Evolutionary conservation across 1,140 invertebrate genomes (phyloP).

Genomic region (Oreohelix idahoensis): DNA sequence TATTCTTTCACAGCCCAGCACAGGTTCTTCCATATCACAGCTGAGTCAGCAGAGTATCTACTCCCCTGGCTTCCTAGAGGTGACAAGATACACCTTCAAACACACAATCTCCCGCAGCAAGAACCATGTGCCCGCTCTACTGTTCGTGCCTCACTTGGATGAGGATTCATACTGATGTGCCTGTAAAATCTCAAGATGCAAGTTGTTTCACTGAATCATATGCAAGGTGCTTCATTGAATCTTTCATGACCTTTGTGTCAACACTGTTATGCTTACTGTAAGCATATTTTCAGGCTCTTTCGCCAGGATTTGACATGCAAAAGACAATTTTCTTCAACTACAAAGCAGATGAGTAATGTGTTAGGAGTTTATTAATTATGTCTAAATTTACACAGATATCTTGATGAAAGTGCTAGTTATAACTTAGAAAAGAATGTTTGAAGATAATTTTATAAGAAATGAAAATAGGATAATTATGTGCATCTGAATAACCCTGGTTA

Average conservation of each 20-base stretch:
- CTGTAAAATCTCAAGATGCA: not conserved
- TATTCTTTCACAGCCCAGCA: constrained; percentile 6
- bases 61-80: constrained; percentile 65
- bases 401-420: too few species aligned
- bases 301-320: too few species aligned
- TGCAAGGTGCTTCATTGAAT: not conserved
- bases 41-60: constrained; percentile 59
- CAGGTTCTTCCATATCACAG: constrained; percentile 51
- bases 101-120: constrained; percentile 57
- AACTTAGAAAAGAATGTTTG: too few species aligned
- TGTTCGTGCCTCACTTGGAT: not conserved
- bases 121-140: not conserved
- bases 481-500: too few species aligned
- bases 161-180: not conserved
- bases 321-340: not conserved
- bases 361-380: too few species aligned
- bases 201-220: not conserved
- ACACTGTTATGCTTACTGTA: not conserved
- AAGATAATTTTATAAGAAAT: too few species aligned
- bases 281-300: not conserved
- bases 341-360: too few species aligned
- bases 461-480: too few species aligned
- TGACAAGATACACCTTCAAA: constrained; percentile 70
- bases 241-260: not conserved
- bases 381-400: too few species aligned